Conservation (phyloP, 2,888 invertebrate genomes). For the Slavum lentiscoides region DNA sequence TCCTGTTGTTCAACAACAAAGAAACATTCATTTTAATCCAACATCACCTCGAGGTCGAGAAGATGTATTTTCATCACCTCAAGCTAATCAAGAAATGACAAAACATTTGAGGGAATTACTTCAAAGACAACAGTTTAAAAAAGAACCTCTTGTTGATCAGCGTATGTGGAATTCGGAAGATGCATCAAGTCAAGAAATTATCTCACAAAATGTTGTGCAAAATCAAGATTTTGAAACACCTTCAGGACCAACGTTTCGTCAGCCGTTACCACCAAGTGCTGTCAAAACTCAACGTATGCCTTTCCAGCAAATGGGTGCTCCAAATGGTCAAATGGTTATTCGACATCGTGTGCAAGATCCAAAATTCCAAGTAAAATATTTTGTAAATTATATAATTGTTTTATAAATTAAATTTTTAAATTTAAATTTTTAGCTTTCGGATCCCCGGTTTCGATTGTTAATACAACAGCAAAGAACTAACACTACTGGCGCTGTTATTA, state of each 20-base stretch:
- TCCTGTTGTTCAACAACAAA: constrained; percentile 35
- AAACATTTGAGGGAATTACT: constrained; percentile 79
- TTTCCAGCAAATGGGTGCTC: constrained; percentile 50
- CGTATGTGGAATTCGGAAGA: constrained; percentile 47
- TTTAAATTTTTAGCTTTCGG: constrained; percentile 59
- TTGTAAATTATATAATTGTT: background rate
- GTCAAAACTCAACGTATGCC: constrained; percentile 62
- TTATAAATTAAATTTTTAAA: background rate
- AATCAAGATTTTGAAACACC: constrained; percentile 57
- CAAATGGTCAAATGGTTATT: constrained; percentile 56
- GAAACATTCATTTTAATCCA: constrained; percentile 47
- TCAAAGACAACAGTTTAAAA: constrained; percentile 73
- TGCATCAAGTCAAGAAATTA: constrained; percentile 48
- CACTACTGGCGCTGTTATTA: constrained; percentile 15
- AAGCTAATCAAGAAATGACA: constrained; percentile 64
- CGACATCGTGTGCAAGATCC: constrained; percentile 57
- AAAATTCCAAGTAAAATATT: constrained; percentile 56
- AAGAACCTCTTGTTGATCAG: constrained; percentile 57
- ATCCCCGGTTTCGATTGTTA: constrained; percentile 64
- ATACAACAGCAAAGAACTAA: constrained; percentile 54
- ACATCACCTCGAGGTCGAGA: constrained; percentile 43
- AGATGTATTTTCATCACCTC: constrained; percentile 50
- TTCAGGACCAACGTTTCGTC: constrained; percentile 65
- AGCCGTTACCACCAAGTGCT: constrained; percentile 69
- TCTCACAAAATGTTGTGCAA: constrained; percentile 56